Percentiles rank a stretch among this genome's conserved stretches.
Conservation (phyloP, 1,140 invertebrate species). For the Polyergus mexicanus region DNA sequence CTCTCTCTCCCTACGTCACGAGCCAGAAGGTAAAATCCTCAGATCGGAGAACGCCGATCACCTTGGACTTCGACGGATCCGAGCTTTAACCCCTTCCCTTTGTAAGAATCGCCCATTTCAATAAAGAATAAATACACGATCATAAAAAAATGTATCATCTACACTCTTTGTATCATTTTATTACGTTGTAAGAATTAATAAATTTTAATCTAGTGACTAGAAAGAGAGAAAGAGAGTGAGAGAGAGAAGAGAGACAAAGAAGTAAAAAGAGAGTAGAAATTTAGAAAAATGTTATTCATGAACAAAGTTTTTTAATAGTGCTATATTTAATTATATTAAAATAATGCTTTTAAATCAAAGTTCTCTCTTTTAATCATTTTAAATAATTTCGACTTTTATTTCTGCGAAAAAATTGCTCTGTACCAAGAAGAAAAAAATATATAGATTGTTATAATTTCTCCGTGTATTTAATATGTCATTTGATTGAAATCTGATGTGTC, state of each 20-base stretch:
- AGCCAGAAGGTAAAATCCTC: conserved; percentile 61
- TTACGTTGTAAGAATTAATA: conserved; percentile 7
- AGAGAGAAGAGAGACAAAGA: no score
- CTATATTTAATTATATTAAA: not conserved
- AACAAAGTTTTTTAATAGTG: conserved; percentile 1
- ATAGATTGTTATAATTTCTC: not conserved
- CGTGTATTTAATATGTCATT: not conserved
- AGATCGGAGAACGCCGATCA: conserved; percentile 59
- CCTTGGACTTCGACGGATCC: conserved; percentile 56
- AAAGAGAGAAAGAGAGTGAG: no score
- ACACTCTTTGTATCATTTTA: not conserved
- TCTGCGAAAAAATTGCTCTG: not conserved
- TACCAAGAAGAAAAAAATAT: not conserved
- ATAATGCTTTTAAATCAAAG: not conserved
- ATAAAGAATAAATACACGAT: conserved; percentile 2
- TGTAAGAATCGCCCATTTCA: conserved; percentile 9
- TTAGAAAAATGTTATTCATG: not conserved
- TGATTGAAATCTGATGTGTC: conserved; percentile 5
- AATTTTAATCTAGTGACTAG: not conserved
- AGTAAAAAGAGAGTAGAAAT: not conserved
- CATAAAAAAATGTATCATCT: not conserved
- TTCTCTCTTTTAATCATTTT: not conserved
- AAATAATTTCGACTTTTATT: not conserved
- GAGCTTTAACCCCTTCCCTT: conserved; percentile 31
- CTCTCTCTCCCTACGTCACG: conserved; percentile 74